Evolutionary conservation across 2,888 invertebrate genomes (phyloP).

Genomic region (Plebejus melissa): DNA sequence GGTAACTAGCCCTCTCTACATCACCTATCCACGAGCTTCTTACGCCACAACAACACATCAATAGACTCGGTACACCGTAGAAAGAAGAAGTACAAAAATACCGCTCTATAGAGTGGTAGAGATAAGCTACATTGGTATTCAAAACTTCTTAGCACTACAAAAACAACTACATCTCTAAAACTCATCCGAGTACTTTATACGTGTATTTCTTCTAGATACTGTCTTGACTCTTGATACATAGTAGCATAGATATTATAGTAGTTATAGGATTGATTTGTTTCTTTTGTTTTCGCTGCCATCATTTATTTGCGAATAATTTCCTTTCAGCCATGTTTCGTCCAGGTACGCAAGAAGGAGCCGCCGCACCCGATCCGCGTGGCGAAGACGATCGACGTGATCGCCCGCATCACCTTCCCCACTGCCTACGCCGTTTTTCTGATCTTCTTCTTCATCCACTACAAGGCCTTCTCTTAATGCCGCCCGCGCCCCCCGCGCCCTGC

Average conservation of each 20-base stretch:
- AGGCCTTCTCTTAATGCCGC: slow-evolving; percentile 86
- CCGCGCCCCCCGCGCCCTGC: slow-evolving; percentile 47
- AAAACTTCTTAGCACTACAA: not conserved
- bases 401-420: slow-evolving; percentile 94
- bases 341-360: slow-evolving; percentile 94
- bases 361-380: slow-evolving; percentile 95
- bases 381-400: slow-evolving; percentile 96
- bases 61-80: not conserved
- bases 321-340: slow-evolving; percentile 88
- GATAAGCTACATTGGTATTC: not conserved
- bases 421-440: slow-evolving; percentile 95
- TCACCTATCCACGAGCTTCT: slow-evolving; percentile 30
- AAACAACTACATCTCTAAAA: not conserved
- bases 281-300: slow-evolving; percentile 53
- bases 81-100: slow-evolving; percentile 1
- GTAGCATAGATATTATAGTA: not conserved
- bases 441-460: slow-evolving; percentile 97
- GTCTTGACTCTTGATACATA: not conserved
- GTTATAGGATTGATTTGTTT: slow-evolving; percentile 28
- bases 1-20: slow-evolving; percentile 70
- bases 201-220: slow-evolving; percentile 19
- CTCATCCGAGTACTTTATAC: not conserved
- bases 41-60: slow-evolving; percentile 18
- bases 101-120: not conserved
- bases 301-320: slow-evolving; percentile 67